Percentiles rank a stretch among this genome's conserved stretches.
Conservation (phyloP, 2,797 vertebrate species). For the Ctenochaetus hawaiiensis region DNA sequence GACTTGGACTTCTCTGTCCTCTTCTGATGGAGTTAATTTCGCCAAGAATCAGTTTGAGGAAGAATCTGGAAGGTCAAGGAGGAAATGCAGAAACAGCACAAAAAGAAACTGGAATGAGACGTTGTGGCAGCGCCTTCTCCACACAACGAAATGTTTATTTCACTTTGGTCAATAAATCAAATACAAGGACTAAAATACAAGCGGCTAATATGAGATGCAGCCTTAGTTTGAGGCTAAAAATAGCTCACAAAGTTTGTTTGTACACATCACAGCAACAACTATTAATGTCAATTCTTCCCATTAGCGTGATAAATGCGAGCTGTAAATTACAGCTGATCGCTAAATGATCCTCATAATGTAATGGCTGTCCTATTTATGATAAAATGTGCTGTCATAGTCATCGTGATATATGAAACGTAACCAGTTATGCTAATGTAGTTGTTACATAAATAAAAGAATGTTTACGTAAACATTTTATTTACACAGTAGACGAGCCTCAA, state of each 20-base stretch:
- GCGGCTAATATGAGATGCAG: not conserved
- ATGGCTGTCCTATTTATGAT: conserved; percentile 28
- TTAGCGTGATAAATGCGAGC: conserved; percentile 41
- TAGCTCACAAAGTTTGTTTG: conserved; percentile 11
- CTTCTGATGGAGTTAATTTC: conserved; percentile 32
- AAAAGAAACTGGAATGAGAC: not conserved
- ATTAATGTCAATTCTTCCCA: conserved; percentile 28
- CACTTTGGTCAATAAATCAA: not conserved
- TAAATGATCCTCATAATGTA: conserved; percentile 48
- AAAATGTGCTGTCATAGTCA: conserved; percentile 27
- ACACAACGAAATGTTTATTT: not conserved
- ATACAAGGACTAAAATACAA: not conserved
- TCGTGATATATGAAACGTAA: conserved; percentile 32
- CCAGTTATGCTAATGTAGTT: conserved; percentile 31
- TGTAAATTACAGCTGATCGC: conserved; percentile 36
- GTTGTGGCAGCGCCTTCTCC: not conserved
- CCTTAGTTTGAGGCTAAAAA: not conserved
- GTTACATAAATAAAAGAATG: conserved; percentile 32
- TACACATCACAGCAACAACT: conserved; percentile 26
- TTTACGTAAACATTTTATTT: conserved; percentile 22
- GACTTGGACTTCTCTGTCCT: conserved; percentile 31
- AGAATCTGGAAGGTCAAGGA: conserved; percentile 45
- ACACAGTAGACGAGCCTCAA: not conserved
- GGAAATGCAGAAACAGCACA: conserved; percentile 11
- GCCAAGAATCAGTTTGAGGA: conserved; percentile 8